Evolutionary conservation across 2,888 invertebrate species (phyloP).

Genomic region (Metallyticus violacea): DNA sequence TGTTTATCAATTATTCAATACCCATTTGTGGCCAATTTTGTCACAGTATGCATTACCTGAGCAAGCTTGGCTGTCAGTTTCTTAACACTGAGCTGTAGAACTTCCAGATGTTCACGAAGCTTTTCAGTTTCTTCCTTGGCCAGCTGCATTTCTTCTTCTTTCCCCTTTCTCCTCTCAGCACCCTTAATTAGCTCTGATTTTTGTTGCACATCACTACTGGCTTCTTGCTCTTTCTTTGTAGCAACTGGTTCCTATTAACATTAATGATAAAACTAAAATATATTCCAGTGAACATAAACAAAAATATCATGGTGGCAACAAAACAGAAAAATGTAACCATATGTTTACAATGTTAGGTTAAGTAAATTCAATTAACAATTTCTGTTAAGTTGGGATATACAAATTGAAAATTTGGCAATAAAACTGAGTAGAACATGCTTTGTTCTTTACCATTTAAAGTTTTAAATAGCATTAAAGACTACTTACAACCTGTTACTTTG

Average conservation of each 20-base stretch:
- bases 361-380: too few species aligned
- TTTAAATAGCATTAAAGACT: too few species aligned
- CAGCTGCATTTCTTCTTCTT: slow-evolving; percentile 42
- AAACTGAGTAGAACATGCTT: too few species aligned
- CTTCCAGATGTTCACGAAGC: slow-evolving; percentile 39
- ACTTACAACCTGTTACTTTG: too few species aligned
- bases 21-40: too few species aligned
- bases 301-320: not conserved
- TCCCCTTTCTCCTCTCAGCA: slow-evolving; percentile 3
- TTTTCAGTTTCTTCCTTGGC: slow-evolving; percentile 44
- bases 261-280: not conserved
- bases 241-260: not conserved
- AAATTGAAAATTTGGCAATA: too few species aligned
- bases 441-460: too few species aligned
- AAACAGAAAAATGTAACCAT: not conserved
- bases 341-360: too few species aligned
- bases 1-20: too few species aligned
- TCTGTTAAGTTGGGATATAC: too few species aligned
- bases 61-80: slow-evolving; percentile 41
- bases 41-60: too few species aligned
- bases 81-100: slow-evolving; percentile 42
- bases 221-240: not conserved
- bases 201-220: not conserved
- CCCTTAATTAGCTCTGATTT: not conserved
- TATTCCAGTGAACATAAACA: not conserved